Evolutionary conservation across 2,113 vertebrate species (phyloP).

Genomic region (Synodontis membranacea): DNA sequence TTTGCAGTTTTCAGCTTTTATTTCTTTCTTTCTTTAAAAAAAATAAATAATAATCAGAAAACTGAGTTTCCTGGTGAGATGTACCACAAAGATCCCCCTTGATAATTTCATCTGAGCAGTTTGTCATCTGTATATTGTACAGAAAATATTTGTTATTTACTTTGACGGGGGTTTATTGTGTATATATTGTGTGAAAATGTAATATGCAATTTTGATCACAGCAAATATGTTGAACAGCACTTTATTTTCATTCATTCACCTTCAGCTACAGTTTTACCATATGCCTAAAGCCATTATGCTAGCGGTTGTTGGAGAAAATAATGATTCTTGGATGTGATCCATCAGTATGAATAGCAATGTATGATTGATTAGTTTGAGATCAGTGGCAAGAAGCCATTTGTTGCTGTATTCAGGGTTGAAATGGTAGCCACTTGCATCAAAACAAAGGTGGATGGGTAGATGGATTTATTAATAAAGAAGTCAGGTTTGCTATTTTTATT

Average conservation of each 20-base stretch:
- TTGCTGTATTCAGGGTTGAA: conserved; percentile 1
- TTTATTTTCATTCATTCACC: neutral
- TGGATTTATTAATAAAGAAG: neutral
- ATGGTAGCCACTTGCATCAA: neutral
- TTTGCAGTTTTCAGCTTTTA: neutral
- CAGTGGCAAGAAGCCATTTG: neutral
- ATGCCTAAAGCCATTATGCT: neutral
- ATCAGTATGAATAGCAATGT: neutral
- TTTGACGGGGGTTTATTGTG: neutral
- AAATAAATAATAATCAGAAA: neutral
- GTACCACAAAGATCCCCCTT: neutral
- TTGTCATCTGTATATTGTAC: neutral
- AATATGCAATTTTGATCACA: neutral
- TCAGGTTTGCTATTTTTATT: neutral
- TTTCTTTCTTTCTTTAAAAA: no score
- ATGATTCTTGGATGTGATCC: conserved; percentile 1
- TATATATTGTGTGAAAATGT: neutral
- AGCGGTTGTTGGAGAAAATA: neutral
- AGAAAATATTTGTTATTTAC: neutral
- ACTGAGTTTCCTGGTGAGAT: neutral
- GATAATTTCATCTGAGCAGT: neutral
- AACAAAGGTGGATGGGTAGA: neutral
- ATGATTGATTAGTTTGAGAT: conserved; percentile 1
- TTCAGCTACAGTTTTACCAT: neutral
- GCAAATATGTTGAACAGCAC: neutral